These are phyloP conservation scores for Eremobia ochroleuca DNA, from an alignment of 2,888 invertebrate genomes.

Conservation along the genomic window DNA sequence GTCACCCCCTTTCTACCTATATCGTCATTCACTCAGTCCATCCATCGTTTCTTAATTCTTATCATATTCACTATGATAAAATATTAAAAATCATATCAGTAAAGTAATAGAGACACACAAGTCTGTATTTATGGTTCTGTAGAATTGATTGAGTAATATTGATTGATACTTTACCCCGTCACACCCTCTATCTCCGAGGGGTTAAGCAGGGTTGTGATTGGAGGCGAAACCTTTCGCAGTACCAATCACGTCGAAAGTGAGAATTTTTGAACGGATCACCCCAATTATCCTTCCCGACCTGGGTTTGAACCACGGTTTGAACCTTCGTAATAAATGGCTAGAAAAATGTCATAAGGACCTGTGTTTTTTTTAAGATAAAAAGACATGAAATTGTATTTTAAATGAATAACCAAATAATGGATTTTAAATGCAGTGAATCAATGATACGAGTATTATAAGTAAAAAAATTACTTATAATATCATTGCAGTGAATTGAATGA, in stretches of 20 bases:
- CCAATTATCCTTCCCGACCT: slow-evolving; percentile 32
- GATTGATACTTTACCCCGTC: slow-evolving; percentile 42
- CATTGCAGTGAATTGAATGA: no score
- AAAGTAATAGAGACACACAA: not conserved
- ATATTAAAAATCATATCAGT: not conserved
- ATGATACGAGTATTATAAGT: no score
- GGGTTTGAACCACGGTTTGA: not conserved
- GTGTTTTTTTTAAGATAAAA: not conserved
- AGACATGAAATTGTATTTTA: not conserved
- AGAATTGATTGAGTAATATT: slow-evolving; percentile 21
- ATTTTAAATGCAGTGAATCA: not conserved
- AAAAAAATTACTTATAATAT: no score
- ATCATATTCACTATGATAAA: not conserved
- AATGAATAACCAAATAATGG: not conserved
- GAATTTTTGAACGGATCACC: slow-evolving; percentile 36
- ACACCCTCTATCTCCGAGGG: slow-evolving; percentile 42
- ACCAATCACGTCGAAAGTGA: slow-evolving; percentile 35
- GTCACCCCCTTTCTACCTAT: no score
- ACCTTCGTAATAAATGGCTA: not conserved
- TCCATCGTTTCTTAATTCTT: no score
- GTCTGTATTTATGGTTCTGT: not conserved
- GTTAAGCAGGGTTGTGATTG: slow-evolving; percentile 49
- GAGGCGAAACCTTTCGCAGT: slow-evolving; percentile 51
- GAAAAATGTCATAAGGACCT: no score
- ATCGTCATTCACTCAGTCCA: no score